phyloP scores from a whole-genome alignment of 1,140 invertebrate genomes.

The Sycophila sp. region DNA sequence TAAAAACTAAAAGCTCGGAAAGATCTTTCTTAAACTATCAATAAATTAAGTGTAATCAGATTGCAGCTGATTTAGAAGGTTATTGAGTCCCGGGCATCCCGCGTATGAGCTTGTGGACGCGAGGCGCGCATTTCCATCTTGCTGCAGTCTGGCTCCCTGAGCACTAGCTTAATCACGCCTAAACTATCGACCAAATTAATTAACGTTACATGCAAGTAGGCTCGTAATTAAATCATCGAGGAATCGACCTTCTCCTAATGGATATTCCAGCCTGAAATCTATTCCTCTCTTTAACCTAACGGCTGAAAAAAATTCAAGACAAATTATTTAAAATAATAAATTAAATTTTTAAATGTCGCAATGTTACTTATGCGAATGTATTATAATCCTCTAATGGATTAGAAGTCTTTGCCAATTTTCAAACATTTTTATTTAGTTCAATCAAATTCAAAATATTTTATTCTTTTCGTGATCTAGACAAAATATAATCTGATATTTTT shows the following conservation, averaged over 20 bases:
- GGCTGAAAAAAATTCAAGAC: too few species aligned
- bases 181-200: constrained; percentile 57
- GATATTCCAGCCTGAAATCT: constrained; percentile 49
- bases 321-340: too few species aligned
- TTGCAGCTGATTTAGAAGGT: constrained; percentile 27
- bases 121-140: constrained; percentile 13
- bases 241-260: constrained; percentile 53
- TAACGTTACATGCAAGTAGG: constrained; percentile 48
- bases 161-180: constrained; percentile 49
- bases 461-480: too few species aligned
- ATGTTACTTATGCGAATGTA: too few species aligned
- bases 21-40: constrained; percentile 22
- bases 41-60: constrained; percentile 37
- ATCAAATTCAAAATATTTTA: too few species aligned
- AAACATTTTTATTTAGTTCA: neutral
- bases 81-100: constrained; percentile 16
- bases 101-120: neutral
- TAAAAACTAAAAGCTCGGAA: constrained; percentile 1
- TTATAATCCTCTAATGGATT: too few species aligned
- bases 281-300: constrained; percentile 2
- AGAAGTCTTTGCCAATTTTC: too few species aligned
- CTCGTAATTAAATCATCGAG: constrained; percentile 56
- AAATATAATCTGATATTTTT: too few species aligned
- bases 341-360: too few species aligned
- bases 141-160: constrained; percentile 1